Base-by-base conservation (phyloP, 2,888 invertebrate genomes). In the Bimastos eiseni region DNA sequence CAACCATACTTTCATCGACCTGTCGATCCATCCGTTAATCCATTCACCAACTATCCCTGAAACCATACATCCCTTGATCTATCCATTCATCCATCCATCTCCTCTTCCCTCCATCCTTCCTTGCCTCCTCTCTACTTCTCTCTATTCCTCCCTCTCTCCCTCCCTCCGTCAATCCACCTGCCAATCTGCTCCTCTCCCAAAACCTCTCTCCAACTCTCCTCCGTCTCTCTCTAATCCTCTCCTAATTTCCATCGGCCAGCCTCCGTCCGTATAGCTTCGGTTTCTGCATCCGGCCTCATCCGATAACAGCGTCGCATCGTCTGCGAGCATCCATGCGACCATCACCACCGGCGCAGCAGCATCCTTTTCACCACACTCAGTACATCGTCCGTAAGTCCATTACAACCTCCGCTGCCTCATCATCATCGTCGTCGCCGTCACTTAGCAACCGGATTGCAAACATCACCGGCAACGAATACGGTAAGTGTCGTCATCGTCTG, bases 271-370 rank as follows among this genome's bases (percentile, higher is more conserved):
- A 70, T 70, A n/a, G n/a, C 70, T 13, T 70, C 70, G 30, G 70
- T 30, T 70, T n/a, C 70, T 70, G 70, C 70, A 70, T 70, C 70
- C 70, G 70, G 70, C 70, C n/a, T 70, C 70, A n/a, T 70, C 55
- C 70, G 70, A 70, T 70, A 70, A 70, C 70, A n/a, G 13, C 55
- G 30, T 24, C 55, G 55, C 55, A 6, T 55, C 70, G 70, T 49
- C 49, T 24, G 70, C 70, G n/a, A 70, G 70, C 70, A 30, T 70
- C 70, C 70, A 30, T 70, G 70, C 70, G 70, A 49, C 49, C 49
- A 49, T 49, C 49, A 21, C 49, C 70, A n/a, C 30, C n/a, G 30
- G 0, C n/a, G 70, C n/a, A 30, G 0, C n/a, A 70, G 70, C n/a
- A 70, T 8, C 70, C 70, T 13, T n/a, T 30, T 30, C 70, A 70